phyloP scores from a whole-genome alignment of 2,113 vertebrate species.

The Psophia crepitans region DNA sequence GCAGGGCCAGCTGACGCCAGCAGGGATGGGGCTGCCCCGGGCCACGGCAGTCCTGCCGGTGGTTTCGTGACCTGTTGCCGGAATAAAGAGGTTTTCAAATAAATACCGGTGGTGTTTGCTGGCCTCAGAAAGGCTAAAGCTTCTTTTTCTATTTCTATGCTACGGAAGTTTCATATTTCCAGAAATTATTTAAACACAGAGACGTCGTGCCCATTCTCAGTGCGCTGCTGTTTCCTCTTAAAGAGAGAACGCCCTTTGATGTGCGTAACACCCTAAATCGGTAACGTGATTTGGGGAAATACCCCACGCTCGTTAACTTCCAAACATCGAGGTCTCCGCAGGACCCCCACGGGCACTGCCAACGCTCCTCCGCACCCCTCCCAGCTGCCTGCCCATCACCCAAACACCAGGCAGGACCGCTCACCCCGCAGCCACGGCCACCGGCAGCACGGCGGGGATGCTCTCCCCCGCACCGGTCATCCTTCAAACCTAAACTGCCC shows the following conservation, averaged over 20 bases:
- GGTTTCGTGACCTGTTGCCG: neutral
- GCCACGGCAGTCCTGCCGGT: neutral
- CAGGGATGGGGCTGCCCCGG: too few species aligned
- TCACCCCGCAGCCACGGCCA: too few species aligned
- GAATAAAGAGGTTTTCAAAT: neutral
- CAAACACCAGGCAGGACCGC: neutral
- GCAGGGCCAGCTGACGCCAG: neutral
- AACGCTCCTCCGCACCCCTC: neutral
- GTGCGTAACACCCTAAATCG: too few species aligned
- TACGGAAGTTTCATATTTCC: neutral
- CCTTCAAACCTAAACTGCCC: neutral
- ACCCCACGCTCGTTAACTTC: neutral
- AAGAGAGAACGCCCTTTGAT: too few species aligned
- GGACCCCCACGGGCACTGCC: neutral
- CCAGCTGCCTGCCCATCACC: neutral
- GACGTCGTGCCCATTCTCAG: neutral
- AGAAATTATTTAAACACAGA: neutral
- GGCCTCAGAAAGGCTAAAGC: neutral
- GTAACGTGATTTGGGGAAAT: neutral
- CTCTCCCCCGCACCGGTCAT: accelerated
- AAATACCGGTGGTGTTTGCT: neutral
- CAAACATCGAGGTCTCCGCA: too few species aligned
- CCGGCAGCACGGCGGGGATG: neutral
- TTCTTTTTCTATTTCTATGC: neutral
- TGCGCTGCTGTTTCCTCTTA: too few species aligned